phyloP scores from a whole-genome alignment of 2,888 invertebrate species.

The Nematopogon swammerdamellus region DNA sequence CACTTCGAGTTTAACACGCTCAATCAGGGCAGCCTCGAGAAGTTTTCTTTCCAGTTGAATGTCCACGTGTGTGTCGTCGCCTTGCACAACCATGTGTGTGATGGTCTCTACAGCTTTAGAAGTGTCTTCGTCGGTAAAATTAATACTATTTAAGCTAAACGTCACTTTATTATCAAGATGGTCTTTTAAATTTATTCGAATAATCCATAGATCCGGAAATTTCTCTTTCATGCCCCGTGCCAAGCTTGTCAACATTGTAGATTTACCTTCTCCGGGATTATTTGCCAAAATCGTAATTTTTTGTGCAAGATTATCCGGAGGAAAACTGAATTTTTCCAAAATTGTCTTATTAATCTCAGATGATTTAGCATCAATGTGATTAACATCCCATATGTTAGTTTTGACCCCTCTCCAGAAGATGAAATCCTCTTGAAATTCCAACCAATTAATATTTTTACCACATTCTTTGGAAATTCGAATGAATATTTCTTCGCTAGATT shows the following conservation, averaged over 20 bases:
- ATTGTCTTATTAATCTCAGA: background rate
- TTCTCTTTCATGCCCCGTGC: background rate
- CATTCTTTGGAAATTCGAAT: too few relatives aligned
- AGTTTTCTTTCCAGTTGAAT: background rate
- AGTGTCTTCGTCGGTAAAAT: background rate
- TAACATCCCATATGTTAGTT: too few relatives aligned
- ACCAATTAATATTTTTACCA: background rate
- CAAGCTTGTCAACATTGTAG: background rate
- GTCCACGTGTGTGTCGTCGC: background rate
- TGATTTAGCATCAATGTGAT: background rate
- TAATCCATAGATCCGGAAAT: background rate
- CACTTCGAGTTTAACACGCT: background rate
- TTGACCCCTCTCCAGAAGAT: background rate
- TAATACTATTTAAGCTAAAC: background rate
- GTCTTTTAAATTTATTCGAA: background rate
- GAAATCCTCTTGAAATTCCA: background rate
- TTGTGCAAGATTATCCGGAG: background rate
- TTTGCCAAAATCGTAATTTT: background rate
- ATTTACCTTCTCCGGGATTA: background rate
- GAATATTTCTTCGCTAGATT: too few relatives aligned
- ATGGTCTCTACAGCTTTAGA: background rate
- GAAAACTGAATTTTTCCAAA: background rate
- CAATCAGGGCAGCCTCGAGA: background rate
- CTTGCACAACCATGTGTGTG: background rate
- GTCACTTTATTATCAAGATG: background rate